Evolutionary conservation across 2,113 vertebrate species (phyloP).

Genomic region (Pardalotus punctatus): DNA sequence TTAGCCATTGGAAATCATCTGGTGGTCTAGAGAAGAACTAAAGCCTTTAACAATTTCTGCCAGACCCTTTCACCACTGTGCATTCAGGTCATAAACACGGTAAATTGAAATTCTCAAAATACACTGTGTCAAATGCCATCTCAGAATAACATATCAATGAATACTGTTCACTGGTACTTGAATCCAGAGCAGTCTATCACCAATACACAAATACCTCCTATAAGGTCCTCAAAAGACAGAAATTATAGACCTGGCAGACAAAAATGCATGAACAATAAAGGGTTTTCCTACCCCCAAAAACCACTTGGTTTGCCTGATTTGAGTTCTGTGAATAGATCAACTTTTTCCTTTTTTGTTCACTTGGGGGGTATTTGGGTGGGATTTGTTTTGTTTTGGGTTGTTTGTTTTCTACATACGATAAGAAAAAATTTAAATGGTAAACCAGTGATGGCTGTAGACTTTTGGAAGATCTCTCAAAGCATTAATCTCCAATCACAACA

Average conservation of each 20-base stretch:
- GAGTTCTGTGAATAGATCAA: background rate
- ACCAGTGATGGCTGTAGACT: background rate
- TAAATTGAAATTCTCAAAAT: background rate
- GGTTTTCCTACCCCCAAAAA: background rate
- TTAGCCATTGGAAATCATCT: slow-evolving; percentile 8
- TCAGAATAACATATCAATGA: background rate
- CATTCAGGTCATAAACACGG: background rate
- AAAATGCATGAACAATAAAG: background rate
- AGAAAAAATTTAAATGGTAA: background rate
- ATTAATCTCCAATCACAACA: background rate
- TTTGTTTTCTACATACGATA: background rate
- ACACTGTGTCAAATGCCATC: background rate
- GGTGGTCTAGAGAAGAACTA: background rate
- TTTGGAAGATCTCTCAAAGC: background rate
- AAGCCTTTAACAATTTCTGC: background rate
- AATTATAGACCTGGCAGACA: background rate
- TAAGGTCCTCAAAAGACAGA: background rate
- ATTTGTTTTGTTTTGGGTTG: background rate
- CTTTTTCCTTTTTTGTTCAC: no score
- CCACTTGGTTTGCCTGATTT: background rate
- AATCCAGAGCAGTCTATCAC: background rate
- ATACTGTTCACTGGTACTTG: background rate
- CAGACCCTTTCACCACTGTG: background rate
- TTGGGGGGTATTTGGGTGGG: background rate
- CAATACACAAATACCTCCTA: background rate